A percentile compares a stretch with the other conserved stretches of the same genome.
Conservation (phyloP, 2,888 invertebrate species). For the Ashinkailepas kermadecensis region DNA sequence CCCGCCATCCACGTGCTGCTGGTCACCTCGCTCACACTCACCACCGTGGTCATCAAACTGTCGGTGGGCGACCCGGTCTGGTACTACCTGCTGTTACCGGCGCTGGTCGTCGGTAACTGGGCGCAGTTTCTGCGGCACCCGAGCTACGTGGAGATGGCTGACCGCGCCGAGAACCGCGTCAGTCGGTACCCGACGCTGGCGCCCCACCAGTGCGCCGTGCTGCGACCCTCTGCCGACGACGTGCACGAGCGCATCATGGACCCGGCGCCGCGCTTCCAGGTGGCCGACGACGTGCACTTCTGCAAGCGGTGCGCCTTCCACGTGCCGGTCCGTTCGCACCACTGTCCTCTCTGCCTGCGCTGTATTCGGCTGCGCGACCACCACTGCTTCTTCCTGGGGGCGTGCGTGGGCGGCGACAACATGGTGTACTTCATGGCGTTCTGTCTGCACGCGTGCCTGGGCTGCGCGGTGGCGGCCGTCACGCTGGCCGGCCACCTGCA, state of each 20-base stretch:
- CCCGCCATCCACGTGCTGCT: not conserved
- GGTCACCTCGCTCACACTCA: not conserved
- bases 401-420: conserved; percentile 44
- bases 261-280: conserved; percentile 78
- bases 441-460: conserved; percentile 35
- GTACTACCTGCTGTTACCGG: not conserved
- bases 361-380: conserved; percentile 44
- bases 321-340: conserved; percentile 34
- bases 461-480: conserved; percentile 27
- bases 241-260: conserved; percentile 23
- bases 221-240: not conserved
- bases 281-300: conserved; percentile 74
- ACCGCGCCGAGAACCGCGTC: conserved; percentile 7
- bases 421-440: conserved; percentile 42
- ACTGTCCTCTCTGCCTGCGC: conserved; percentile 42
- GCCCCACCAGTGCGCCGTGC: not conserved
- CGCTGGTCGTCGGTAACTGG: not conserved
- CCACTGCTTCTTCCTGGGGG: conserved; percentile 45
- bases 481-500: not conserved
- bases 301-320: conserved; percentile 87
- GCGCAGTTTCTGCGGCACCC: not conserved
- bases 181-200: not conserved
- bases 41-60: not conserved
- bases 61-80: not conserved
- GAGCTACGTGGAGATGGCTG: not conserved